Evolutionary conservation across 2,797 vertebrate genomes (phyloP).

Genomic region (Acrocephalus scirpaceus): DNA sequence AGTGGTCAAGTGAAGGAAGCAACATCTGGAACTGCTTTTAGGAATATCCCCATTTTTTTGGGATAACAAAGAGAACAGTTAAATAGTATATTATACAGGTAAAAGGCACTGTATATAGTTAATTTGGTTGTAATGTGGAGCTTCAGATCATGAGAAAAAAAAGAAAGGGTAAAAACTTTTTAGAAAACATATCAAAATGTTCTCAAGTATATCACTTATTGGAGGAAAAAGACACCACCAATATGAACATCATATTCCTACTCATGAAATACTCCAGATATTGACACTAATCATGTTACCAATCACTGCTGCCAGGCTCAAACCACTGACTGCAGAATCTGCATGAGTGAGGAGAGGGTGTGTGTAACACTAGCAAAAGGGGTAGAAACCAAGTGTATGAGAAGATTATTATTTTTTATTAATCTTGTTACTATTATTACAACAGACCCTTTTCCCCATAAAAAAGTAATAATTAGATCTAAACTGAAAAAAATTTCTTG

Average conservation of each 20-base stretch:
- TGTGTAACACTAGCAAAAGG: not conserved
- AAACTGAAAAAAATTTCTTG: not conserved
- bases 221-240: not conserved
- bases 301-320: not conserved
- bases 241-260: not conserved
- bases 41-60: not conserved
- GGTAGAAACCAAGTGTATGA: not conserved
- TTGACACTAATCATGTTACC: not conserved
- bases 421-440: not conserved
- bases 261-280: not conserved
- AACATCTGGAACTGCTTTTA: not conserved
- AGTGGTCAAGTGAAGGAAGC: not conserved
- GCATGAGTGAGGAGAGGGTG: rapidly evolving
- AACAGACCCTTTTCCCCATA: not conserved
- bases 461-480: not conserved
- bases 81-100: not conserved
- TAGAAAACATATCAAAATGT: not conserved
- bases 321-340: not conserved
- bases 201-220: rapidly evolving
- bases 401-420: not conserved
- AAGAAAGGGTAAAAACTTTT: not conserved
- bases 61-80: not conserved
- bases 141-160: not conserved
- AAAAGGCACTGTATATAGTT: not conserved
- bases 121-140: not conserved